phyloP scores from a whole-genome alignment of 30 jellyfish, hydroid and myxozoan genomes.

The Hydra vulgaris region DNA sequence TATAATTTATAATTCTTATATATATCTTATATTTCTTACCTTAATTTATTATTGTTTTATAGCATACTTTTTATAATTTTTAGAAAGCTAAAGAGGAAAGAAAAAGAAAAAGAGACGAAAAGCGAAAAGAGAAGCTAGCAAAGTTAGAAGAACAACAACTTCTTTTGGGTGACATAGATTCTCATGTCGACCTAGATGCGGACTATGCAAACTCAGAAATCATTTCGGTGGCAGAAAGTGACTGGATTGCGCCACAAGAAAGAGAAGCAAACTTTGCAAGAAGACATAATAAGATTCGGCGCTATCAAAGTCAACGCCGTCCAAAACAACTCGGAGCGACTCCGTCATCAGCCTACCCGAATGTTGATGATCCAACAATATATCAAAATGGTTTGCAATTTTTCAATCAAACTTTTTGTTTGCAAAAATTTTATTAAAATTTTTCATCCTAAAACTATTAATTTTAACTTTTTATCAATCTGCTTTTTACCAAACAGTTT shows the following conservation, averaged over 20 bases:
- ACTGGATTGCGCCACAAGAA: constrained; percentile 10
- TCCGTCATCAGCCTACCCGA: neutral
- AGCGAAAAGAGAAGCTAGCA: constrained; percentile 10
- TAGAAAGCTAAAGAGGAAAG: constrained; percentile 10
- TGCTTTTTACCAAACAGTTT: too few relatives aligned
- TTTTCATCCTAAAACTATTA: too few relatives aligned
- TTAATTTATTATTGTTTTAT: too few relatives aligned
- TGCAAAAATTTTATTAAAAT: too few relatives aligned
- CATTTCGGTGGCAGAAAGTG: constrained; percentile 27
- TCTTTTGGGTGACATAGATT: constrained; percentile 9
- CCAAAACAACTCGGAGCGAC: neutral
- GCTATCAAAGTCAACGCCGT: constrained; percentile 29
- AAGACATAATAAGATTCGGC: constrained; percentile 15
- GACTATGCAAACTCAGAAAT: constrained; percentile 22
- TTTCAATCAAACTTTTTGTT: too few relatives aligned
- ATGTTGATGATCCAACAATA: neutral
- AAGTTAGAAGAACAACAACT: constrained; percentile 15
- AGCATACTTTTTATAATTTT: too few relatives aligned
- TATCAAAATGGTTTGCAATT: neutral
- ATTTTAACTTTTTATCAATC: too few relatives aligned
- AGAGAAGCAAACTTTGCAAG: constrained; percentile 9
- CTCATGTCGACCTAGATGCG: neutral
- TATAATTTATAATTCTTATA: too few relatives aligned
- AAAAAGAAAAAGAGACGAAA: constrained; percentile 5
- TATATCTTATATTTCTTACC: too few relatives aligned